A percentile compares a stretch with the other conserved stretches of the same genome.
Conservation (phyloP, 2,888 invertebrate species). For the Aproaerema taeniolella region DNA sequence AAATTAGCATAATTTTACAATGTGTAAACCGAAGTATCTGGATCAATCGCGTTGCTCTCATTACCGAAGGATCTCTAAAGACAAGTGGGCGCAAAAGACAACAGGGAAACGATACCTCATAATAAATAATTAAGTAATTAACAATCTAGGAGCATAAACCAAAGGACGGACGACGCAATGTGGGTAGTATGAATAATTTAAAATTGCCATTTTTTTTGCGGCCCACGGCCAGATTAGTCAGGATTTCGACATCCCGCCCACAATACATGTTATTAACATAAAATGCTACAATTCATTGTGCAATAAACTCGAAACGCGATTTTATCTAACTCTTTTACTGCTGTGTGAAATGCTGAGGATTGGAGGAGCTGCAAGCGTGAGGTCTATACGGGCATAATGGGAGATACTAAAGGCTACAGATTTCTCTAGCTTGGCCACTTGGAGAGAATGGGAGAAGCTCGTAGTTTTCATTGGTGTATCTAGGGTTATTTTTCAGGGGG, state of each 20-base stretch:
- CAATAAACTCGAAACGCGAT: constrained; percentile 69
- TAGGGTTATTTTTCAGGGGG: too few species aligned
- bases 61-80: constrained; percentile 8
- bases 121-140: constrained; percentile 70
- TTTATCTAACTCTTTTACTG: constrained; percentile 62
- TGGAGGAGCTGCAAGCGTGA: too few species aligned
- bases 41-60: too few species aligned
- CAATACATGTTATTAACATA: constrained; percentile 67
- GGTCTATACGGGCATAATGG: too few species aligned
- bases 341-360: constrained; percentile 36
- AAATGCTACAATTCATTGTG: constrained; percentile 71
- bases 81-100: constrained; percentile 44
- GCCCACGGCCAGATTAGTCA: constrained; percentile 73
- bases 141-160: constrained; percentile 58
- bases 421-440: too few species aligned
- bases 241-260: constrained; percentile 73
- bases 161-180: constrained; percentile 54
- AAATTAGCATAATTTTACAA: too few species aligned
- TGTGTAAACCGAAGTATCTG: too few species aligned
- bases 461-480: too few species aligned
- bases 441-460: too few species aligned
- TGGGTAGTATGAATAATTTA: constrained; percentile 73
- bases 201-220: constrained; percentile 73
- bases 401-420: too few species aligned
- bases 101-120: constrained; percentile 20